These are phyloP conservation scores for Albula glossodonta DNA, from an alignment of 2,113 vertebrate species.

Conservation along the genomic window DNA sequence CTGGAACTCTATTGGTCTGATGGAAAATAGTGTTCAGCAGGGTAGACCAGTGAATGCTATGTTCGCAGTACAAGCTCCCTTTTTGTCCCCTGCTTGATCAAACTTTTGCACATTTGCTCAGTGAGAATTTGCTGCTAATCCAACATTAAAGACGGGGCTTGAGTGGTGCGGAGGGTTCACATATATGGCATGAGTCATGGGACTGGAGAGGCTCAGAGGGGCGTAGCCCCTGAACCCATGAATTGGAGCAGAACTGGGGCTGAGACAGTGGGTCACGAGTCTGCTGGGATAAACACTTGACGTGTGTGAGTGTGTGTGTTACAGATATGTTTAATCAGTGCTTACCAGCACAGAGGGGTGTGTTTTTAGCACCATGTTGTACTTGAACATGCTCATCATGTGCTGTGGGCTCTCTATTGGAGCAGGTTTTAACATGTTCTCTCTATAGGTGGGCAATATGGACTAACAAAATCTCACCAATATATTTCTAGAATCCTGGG, in stretches of 20 bases:
- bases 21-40: neutral
- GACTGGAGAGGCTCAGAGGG: constrained; percentile 59
- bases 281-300: constrained; percentile 54
- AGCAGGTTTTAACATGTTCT: neutral
- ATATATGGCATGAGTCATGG: constrained; percentile 51
- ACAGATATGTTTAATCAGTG: constrained; percentile 69
- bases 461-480: too few relatives aligned
- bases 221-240: constrained; percentile 49
- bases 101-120: neutral
- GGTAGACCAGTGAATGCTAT: neutral
- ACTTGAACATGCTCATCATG: neutral
- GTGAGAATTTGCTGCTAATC: neutral
- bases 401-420: neutral
- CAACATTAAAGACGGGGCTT: neutral
- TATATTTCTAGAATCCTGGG: neutral
- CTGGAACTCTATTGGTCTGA: neutral
- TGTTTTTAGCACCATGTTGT: constrained; percentile 28
- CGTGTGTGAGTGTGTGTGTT: neutral
- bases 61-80: neutral
- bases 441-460: neutral
- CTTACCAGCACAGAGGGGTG: constrained; percentile 40
- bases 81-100: neutral
- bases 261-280: constrained; percentile 43
- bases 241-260: neutral
- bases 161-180: constrained; percentile 25